Evolutionary conservation across 2,113 vertebrate genomes (phyloP), one percentile per base, ranked within the genome.

Genomic region (Morone saxatilis): DNA sequence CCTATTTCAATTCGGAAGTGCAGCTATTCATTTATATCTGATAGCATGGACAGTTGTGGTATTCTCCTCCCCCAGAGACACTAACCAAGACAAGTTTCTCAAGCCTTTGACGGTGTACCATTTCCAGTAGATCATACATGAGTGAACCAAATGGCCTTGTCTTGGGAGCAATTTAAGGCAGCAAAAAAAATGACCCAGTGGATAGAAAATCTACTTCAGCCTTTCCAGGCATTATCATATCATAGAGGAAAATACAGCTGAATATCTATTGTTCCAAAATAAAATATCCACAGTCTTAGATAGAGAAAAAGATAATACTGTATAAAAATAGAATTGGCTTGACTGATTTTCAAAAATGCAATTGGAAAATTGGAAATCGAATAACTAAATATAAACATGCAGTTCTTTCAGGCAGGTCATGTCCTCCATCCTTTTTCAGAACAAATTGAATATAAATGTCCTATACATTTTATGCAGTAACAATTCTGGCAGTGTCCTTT

Each of bases 71-170:
- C 85, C 67, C 19, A 25, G 63, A 69, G 50, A 68, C 83, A 19
- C 88, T 92, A 95, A 94, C 88, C 70, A 92, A 91, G 91, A 93
- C 86, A 87, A 91, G 91, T 92, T 75, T 92, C 60, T 47, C 50
- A 40, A 65, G 84, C 78, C 84, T 87, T 74, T 91, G 86, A 86
- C 48, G 77, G 41, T 22, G 60, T 71, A 69, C 47, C 60, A 53
- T 89, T 78, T 87, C 59, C 41, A 76, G 63, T 76, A 78, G 62
- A 69, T 81, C 84, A 72, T 86, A 86, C 72, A 76, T 38, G 71
- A 87, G 71, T 86, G 83, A 75, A 81, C 88, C 76, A 86, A 87
- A 84, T 82, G 79, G 81, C 69, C 78, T 86, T 86, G 85, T 91
- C 84, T 81, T 50, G 25, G 63, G 70, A 76, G 76, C 86, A 84